Percentiles rank a stretch among this genome's conserved stretches.
Evolutionary conservation across 2,888 invertebrate species (phyloP).

Genomic region (Nephrotoma appendiculata): DNA sequence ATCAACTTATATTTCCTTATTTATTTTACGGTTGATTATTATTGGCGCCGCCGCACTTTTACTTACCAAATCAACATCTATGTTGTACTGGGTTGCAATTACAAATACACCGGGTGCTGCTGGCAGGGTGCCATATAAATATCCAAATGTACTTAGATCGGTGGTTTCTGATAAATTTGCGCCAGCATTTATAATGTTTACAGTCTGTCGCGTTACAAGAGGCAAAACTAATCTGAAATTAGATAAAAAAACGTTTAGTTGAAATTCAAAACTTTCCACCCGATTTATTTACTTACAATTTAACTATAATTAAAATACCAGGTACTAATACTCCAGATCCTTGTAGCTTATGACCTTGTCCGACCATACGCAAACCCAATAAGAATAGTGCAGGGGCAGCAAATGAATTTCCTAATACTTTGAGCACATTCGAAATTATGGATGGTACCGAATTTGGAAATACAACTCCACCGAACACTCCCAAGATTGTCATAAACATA

Average conservation of each 20-base stretch:
- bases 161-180: slow-evolving; percentile 56
- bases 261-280: background rate
- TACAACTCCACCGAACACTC: slow-evolving; percentile 68
- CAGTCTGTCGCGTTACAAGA: slow-evolving; percentile 71
- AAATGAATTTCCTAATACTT: slow-evolving; percentile 76
- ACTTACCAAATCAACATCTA: slow-evolving; percentile 73
- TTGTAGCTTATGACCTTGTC: slow-evolving; percentile 64
- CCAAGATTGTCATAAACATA: slow-evolving; percentile 83
- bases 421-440: slow-evolving; percentile 55
- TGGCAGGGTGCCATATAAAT: slow-evolving; percentile 91
- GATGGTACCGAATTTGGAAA: slow-evolving; percentile 67
- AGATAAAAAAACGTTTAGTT: background rate
- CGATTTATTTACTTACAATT: slow-evolving; percentile 48
- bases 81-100: slow-evolving; percentile 73
- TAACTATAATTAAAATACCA: slow-evolving; percentile 74
- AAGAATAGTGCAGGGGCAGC: slow-evolving; percentile 83
- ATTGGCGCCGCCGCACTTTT: background rate
- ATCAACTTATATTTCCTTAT: background rate
- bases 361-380: slow-evolving; percentile 84
- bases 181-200: slow-evolving; percentile 58
- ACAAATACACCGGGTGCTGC: slow-evolving; percentile 94
- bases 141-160: slow-evolving; percentile 81
- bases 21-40: background rate
- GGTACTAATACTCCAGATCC: slow-evolving; percentile 71
- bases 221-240: slow-evolving; percentile 59